Evolutionary conservation across 2,888 invertebrate genomes (phyloP).

Genomic region (Magallana nippona): DNA sequence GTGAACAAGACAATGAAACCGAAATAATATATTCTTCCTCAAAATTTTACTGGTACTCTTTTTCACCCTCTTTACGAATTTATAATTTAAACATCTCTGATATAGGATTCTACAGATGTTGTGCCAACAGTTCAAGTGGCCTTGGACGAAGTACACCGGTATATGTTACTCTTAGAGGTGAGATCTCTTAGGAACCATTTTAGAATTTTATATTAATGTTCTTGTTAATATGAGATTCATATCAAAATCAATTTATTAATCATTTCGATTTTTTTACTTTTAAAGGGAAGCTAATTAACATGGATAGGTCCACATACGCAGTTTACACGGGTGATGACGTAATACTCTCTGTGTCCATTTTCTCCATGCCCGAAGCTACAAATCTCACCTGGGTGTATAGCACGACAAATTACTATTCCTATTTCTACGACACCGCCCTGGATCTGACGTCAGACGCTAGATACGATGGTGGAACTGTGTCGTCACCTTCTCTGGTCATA

Average conservation of each 20-base stretch:
- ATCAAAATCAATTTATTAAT: too few relatives aligned
- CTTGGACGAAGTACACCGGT: background rate
- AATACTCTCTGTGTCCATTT: background rate
- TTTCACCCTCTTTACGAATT: background rate
- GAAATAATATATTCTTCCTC: background rate
- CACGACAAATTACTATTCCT: background rate
- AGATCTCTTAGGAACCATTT: background rate
- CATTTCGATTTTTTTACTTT: background rate
- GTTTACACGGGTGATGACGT: background rate
- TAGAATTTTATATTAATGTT: background rate
- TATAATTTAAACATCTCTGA: background rate
- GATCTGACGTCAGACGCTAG: background rate
- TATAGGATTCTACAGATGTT: slow-evolving; percentile 8
- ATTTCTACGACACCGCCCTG: background rate
- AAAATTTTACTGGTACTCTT: background rate
- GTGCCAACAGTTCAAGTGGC: background rate
- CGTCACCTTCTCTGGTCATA: too few relatives aligned
- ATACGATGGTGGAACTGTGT: background rate
- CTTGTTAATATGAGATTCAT: too few relatives aligned
- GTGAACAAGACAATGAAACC: background rate
- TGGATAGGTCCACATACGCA: background rate
- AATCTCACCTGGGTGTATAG: background rate
- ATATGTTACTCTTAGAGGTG: background rate
- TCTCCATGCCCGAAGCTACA: background rate
- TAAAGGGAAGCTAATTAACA: background rate